These are phyloP conservation scores for Dryadula phaetusa DNA, from an alignment of 2,888 invertebrate genomes.

Conservation along the genomic window DNA sequence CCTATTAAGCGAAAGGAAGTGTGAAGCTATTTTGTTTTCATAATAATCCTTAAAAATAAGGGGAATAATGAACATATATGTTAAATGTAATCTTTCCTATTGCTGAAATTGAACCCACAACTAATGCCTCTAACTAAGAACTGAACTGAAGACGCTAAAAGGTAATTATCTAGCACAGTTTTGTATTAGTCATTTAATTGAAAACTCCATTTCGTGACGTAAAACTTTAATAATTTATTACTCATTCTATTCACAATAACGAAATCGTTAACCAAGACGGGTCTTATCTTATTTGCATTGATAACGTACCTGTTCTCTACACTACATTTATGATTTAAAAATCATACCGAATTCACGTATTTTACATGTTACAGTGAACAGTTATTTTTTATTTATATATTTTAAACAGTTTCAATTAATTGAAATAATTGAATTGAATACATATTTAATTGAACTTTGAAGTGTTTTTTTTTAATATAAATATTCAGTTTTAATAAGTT, in stretches of 20 bases:
- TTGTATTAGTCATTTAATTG: too few species aligned
- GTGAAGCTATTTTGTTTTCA: too few species aligned
- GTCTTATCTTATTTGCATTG: slow-evolving; percentile 27
- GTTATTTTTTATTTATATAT: not conserved
- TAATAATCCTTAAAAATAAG: too few species aligned
- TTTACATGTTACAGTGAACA: not conserved
- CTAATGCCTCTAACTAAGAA: too few species aligned
- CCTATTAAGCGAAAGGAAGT: too few species aligned
- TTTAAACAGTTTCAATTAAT: not conserved
- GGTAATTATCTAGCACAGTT: too few species aligned
- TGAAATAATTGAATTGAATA: not conserved
- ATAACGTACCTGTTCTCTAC: slow-evolving; percentile 15
- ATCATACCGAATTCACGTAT: not conserved
- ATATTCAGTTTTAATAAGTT: not conserved
- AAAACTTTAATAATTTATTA: slow-evolving; percentile 48
- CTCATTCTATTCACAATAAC: slow-evolving; percentile 49
- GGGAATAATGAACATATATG: too few species aligned
- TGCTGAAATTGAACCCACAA: too few species aligned
- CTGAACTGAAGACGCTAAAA: too few species aligned
- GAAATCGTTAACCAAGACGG: not conserved
- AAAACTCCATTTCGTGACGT: not conserved
- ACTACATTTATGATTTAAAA: slow-evolving; percentile 1
- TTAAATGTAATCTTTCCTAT: too few species aligned
- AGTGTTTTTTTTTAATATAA: not conserved
- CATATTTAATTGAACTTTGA: not conserved